Base-by-base conservation (phyloP, 2,113 vertebrate species). In the Seriola dumerili region DNA sequence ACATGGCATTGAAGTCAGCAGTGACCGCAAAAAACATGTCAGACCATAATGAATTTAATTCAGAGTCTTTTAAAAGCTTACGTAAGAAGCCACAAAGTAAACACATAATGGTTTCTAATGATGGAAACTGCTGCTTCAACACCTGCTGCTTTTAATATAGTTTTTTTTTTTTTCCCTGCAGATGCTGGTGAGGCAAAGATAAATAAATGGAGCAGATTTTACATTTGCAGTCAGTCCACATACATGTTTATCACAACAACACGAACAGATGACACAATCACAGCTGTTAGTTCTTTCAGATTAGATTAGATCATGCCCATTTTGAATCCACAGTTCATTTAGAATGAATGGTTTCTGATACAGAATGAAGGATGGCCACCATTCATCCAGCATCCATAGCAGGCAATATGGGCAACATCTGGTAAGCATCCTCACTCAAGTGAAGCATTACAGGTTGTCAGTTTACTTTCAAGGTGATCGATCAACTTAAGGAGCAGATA, bases 361-460 rank as follows among this genome's bases (percentile, higher is more conserved):
- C 8, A 10, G 29, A 29, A 29, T 29, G 80, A 62, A 68, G 46
- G 19, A 64, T 52, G 5, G 32, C 16, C 5, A 69, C 16, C 81
- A 80, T 83, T 84, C 80, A 80, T 80, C 75, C 84, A 50, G 58
- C 68, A 83, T 84, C 69, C 76, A 70, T 42, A 88, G 74, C 78
- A 91, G 65, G 83, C 59, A 58, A 50, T 70, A 44, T 9, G 14
- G 10, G 25, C 50, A 71, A 21, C 40, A 87, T 85, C 34, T 63
- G 67, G 19, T 58, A 78, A 80, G 75, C 72, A 80, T 63, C 58
- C 36, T 48, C 63, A 42, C 50, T 29, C 16, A 65, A 67, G 29
- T 66, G 65, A 84, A 40, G 32, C 70, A 72, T 67, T 61, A 16
- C 8, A 71, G 40, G 54, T 0, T 0, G 0, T 69, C 57, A 72